phyloP scores from a whole-genome alignment of 2,888 invertebrate genomes.

The Oxyscelio sp. region DNA sequence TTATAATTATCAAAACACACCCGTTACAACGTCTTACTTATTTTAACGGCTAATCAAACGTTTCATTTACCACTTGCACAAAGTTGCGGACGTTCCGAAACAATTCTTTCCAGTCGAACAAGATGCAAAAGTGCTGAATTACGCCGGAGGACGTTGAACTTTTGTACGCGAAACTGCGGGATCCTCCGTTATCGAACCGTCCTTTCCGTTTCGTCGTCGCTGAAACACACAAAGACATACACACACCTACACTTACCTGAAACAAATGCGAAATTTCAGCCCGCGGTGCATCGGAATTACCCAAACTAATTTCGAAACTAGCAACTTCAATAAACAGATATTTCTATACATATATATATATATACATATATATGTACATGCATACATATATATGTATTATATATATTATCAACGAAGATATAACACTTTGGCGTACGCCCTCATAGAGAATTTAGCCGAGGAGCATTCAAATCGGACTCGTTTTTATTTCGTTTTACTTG shows the following conservation, averaged over 20 bases:
- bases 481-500: constrained; percentile 25
- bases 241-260: too few relatives aligned
- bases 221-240: constrained; percentile 5
- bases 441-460: constrained; percentile 39
- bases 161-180: constrained; percentile 31
- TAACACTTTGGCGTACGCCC: constrained; percentile 38
- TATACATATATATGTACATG: too few relatives aligned
- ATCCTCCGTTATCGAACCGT: constrained; percentile 26
- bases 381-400: too few relatives aligned
- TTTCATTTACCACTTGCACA: too few relatives aligned
- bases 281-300: constrained; percentile 42
- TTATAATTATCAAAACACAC: too few relatives aligned
- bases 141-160: constrained; percentile 19
- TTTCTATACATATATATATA: constrained; percentile 57
- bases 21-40: too few relatives aligned
- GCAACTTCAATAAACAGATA: constrained; percentile 45
- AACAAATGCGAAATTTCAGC: too few relatives aligned
- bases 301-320: constrained; percentile 53
- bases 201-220: constrained; percentile 51
- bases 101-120: too few relatives aligned
- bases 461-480: constrained; percentile 18
- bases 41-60: too few relatives aligned
- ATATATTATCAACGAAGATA: constrained; percentile 33
- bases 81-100: too few relatives aligned
- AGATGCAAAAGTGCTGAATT: constrained; percentile 4